These are phyloP conservation scores for Trididemnum miniatum DNA, from an alignment of 23 tunicate genomes.

Conservation along the genomic window DNA sequence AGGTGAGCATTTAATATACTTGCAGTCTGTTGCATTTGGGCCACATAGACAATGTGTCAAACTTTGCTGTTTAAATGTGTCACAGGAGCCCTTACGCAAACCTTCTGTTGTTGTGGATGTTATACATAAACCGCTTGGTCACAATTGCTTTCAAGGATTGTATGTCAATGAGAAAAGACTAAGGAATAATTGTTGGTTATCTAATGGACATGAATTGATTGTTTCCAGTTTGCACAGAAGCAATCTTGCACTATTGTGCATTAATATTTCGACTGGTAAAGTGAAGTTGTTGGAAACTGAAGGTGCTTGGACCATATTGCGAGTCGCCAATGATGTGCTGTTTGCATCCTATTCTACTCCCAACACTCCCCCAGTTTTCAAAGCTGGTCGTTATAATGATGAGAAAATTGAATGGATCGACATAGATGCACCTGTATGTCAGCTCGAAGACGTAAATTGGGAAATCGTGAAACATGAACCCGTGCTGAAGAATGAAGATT, in stretches of 20 bases:
- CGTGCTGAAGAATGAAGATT: conserved; percentile 29
- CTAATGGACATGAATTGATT: conserved; percentile 10
- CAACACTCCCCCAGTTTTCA: conserved; percentile 33
- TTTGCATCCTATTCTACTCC: conserved; percentile 62
- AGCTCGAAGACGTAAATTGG: conserved; percentile 38
- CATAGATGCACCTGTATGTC: conserved; percentile 18
- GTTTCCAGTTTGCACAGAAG: conserved; percentile 33
- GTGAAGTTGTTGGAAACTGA: conserved; percentile 35
- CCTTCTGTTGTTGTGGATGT: conserved; percentile 35
- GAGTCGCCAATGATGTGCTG: conserved; percentile 46
- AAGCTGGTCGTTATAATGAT: conserved; percentile 22
- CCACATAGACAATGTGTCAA: conserved; percentile 69
- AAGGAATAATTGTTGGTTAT: conserved; percentile 35
- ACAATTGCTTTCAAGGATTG: conserved; percentile 49
- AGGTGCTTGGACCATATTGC: conserved; percentile 33
- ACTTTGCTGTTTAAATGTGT: conserved; percentile 29
- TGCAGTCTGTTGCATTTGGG: conserved; percentile 45
- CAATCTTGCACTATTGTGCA: conserved; percentile 19
- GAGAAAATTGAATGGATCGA: conserved; percentile 33
- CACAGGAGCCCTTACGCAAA: no score
- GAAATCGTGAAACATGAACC: conserved; percentile 41
- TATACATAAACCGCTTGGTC: conserved; percentile 14
- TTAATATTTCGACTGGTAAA: conserved; percentile 43
- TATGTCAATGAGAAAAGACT: conserved; percentile 9
- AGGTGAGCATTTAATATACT: conserved; percentile 34